These are phyloP conservation scores for Phyllostomus hastatus DNA, from an alignment of 2,113 vertebrate genomes.

Conservation along the genomic window DNA sequence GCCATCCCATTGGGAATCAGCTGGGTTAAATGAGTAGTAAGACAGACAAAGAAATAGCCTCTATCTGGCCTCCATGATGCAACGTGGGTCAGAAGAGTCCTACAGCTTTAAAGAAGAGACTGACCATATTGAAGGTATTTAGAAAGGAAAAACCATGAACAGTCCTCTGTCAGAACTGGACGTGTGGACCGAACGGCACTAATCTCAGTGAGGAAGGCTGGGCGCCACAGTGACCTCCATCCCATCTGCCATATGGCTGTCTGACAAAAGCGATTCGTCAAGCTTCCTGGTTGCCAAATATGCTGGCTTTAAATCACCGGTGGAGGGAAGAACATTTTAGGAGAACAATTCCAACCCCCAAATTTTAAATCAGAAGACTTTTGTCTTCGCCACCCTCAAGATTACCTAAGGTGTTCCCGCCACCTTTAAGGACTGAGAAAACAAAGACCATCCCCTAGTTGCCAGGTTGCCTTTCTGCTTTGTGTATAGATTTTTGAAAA, in stretches of 20 bases:
- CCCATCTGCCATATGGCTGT: constrained; percentile 47
- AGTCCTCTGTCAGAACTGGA: not conserved
- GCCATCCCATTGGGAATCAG: not conserved
- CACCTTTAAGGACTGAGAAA: not conserved
- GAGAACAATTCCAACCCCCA: constrained; percentile 37
- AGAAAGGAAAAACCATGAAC: constrained; percentile 28
- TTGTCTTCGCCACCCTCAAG: not conserved
- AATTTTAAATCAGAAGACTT: constrained; percentile 24
- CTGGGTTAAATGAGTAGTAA: constrained; percentile 20
- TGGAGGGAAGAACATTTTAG: not conserved
- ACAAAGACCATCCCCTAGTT: not conserved
- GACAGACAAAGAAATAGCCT: not conserved
- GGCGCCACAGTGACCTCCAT: constrained; percentile 23
- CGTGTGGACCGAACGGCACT: not conserved
- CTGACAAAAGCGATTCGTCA: constrained; percentile 55
- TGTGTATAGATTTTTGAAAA: constrained; percentile 59
- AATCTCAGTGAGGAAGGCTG: not conserved
- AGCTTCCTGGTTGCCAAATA: constrained; percentile 44
- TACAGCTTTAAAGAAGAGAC: not conserved
- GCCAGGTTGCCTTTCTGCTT: constrained; percentile 55
- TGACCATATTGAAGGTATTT: not conserved
- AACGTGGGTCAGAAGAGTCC: not conserved
- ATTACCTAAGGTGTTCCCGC: not conserved
- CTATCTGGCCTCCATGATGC: not conserved
- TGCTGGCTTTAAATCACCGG: constrained; percentile 14